Evolutionary conservation across 2,888 invertebrate species (phyloP).

Genomic region (Stictocephala bisonia): DNA sequence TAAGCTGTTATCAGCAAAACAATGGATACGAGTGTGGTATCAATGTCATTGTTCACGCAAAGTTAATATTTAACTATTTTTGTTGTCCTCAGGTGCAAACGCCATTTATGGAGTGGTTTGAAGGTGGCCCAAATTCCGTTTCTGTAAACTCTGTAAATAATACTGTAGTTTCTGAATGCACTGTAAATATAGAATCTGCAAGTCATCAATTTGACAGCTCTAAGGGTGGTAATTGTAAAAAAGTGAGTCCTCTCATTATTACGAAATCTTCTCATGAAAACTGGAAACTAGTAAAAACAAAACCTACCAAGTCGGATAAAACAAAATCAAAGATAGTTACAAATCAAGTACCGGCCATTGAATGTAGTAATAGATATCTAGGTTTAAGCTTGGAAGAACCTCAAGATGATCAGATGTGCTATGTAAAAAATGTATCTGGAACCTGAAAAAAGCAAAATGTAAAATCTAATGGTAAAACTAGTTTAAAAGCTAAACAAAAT

Average conservation of each 20-base stretch:
- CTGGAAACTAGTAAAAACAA: background rate
- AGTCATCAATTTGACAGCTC: background rate
- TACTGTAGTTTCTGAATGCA: background rate
- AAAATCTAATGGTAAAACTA: background rate
- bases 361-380: background rate
- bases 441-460: background rate
- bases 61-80: slow-evolving; percentile 3
- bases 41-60: background rate
- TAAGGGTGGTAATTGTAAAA: background rate
- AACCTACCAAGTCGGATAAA: background rate
- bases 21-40: background rate
- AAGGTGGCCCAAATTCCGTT: background rate
- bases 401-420: background rate
- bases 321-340: too few species aligned
- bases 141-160: background rate
- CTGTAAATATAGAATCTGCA: background rate
- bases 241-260: background rate
- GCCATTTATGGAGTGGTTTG: background rate
- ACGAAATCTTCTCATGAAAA: background rate
- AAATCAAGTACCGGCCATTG: background rate
- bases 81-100: background rate
- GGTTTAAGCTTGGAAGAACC: background rate
- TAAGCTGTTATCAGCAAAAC: background rate
- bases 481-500: background rate
- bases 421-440: background rate